These are phyloP conservation scores for Colistium nudipinnis DNA, from an alignment of 2,113 vertebrate species.

Conservation along the genomic window DNA sequence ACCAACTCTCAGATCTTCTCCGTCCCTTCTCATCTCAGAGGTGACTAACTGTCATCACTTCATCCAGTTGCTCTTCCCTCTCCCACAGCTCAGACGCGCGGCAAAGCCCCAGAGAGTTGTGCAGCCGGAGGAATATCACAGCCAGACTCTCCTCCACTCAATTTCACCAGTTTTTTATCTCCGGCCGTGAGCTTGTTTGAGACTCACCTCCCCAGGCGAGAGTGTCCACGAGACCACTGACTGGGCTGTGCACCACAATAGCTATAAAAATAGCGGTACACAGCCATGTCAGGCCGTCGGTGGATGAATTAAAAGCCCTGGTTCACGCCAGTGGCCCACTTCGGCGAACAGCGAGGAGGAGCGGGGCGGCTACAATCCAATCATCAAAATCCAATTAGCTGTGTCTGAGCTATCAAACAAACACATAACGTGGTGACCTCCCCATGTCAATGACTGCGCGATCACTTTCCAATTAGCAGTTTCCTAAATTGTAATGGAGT, in stretches of 20 bases:
- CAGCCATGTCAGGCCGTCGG: constrained; percentile 36
- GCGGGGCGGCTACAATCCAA: constrained; percentile 5
- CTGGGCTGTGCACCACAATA: constrained; percentile 44
- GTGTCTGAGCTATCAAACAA: constrained; percentile 38
- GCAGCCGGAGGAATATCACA: constrained; percentile 63
- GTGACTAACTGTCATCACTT: constrained; percentile 68
- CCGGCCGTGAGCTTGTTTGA: constrained; percentile 46
- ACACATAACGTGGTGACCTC: too few relatives aligned
- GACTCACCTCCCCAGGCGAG: constrained; percentile 45
- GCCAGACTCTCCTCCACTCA: constrained; percentile 43
- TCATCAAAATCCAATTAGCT: constrained; percentile 34
- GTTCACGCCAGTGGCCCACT: constrained; percentile 35
- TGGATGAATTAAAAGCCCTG: constrained; percentile 44
- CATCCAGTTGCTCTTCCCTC: constrained; percentile 53
- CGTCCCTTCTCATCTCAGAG: constrained; percentile 62
- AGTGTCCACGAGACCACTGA: constrained; percentile 40
- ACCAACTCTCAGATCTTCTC: constrained; percentile 60
- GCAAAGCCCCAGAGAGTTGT: constrained; percentile 55
- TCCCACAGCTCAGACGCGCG: constrained; percentile 57
- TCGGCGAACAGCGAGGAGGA: constrained; percentile 18
- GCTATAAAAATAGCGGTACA: constrained; percentile 52
- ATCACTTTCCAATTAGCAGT: constrained; percentile 43
- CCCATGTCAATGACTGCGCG: too few relatives aligned
- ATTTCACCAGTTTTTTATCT: constrained; percentile 45
- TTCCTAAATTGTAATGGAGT: constrained; percentile 3